Evolutionary conservation across 2,113 vertebrate species (phyloP), one percentile per base, ranked within the genome.

Genomic region (Myxocyprinus asiaticus): DNA sequence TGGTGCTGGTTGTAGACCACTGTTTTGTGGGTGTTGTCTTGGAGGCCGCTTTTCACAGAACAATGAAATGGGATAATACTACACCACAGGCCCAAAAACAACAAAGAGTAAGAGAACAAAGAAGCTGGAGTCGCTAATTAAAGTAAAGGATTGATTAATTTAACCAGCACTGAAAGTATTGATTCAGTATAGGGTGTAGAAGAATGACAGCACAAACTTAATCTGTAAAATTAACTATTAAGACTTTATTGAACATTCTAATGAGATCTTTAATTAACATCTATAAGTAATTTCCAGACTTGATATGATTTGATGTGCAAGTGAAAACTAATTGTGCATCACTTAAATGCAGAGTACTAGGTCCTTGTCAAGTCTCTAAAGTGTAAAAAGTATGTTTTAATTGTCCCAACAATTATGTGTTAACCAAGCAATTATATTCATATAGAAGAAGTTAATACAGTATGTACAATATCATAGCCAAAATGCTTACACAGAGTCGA

Each of bases 251-350:
- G 71, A 74, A 12, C 71, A 74, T 63, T 63, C 56, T 74, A 63
- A 74, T 74, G 71, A 42, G 45, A 63, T 63, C 71, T 74, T 47
- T 74, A 62, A 74, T 74, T 74, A 74, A 74, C 71, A 63, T 74
- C 58, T 74, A 74, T 63, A 74, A 74, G 71, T 74, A 63, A 74
- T 63, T 74, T 63, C 15, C 58, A 50, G 11, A 12, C 43, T 63
- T 63, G 45, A 62, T 63, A 74, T 74, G 5, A 42, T 74, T 42
- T 74, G 72, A 74, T 50, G 33, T 44, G 45, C 11, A 12, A 73
- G 55, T 73, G 5, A 59, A 74, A 74, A 63, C n/a, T n/a, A 74
- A 74, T 63, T 47, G 62, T 59, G 22, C 33, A 74, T 74, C 62
- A 11, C 11, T 63, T 33, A 33, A 6, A 58, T 58, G 71, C 8